phyloP scores from a whole-genome alignment of 53 echinoderm and acorn worm genomes.

The Holothuria leucospilota region DNA sequence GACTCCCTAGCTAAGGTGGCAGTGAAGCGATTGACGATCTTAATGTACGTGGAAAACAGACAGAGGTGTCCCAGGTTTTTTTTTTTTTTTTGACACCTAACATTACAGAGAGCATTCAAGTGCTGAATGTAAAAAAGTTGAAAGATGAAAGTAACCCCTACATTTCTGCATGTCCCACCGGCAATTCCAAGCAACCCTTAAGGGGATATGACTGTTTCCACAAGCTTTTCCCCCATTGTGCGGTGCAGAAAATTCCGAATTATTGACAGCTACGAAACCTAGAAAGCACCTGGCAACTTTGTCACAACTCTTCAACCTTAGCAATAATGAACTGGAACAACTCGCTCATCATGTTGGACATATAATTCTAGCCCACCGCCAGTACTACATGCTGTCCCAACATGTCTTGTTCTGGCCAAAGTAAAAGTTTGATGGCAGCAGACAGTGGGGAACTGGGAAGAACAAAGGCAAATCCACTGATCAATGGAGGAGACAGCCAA shows the following conservation, averaged over 20 bases:
- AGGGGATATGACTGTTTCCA: slow-evolving; percentile 43
- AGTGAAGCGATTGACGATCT: not conserved
- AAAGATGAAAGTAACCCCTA: slow-evolving; percentile 18
- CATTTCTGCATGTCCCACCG: too few relatives aligned
- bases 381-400: too few relatives aligned
- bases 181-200: not conserved
- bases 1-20: not conserved
- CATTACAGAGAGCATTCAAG: slow-evolving; percentile 21
- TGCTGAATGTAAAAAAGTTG: not conserved
- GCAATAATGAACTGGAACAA: not conserved
- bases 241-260: slow-evolving; percentile 51
- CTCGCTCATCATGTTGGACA: too few relatives aligned
- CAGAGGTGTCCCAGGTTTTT: slow-evolving; percentile 35
- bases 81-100: not conserved
- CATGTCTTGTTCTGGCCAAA: too few relatives aligned
- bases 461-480: slow-evolving; percentile 33
- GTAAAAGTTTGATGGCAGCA: not conserved
- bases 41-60: slow-evolving; percentile 24
- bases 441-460: slow-evolving; percentile 34
- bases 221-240: slow-evolving; percentile 25
- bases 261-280: slow-evolving; percentile 51
- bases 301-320: slow-evolving; percentile 38
- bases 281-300: slow-evolving; percentile 61
- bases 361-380: too few relatives aligned
- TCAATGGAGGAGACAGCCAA: not conserved